Base-by-base conservation (phyloP, 2,888 invertebrate species). In the Drosophila subsilvestris region DNA sequence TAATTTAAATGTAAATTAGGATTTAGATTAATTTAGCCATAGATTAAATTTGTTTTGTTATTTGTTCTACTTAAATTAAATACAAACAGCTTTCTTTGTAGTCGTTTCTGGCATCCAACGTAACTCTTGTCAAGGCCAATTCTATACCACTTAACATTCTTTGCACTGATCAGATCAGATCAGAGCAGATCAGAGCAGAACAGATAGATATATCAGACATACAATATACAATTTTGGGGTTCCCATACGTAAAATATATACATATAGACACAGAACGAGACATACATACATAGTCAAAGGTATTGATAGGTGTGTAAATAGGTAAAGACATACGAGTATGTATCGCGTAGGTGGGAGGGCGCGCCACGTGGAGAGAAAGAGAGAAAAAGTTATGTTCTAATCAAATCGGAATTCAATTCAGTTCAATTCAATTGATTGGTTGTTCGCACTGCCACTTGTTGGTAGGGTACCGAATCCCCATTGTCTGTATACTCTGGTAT, bases 91-190 rank as follows among this genome's bases (percentile, higher is more conserved):
- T 89, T 91, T 37, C 37, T 37, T 92, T 89, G 91, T 91, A 90
- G 92, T 92, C 90, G 91, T 90, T 90, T 92, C 91, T 91, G 92
- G 92, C 90, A 92, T 91, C 92, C 91, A 92, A 90, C 91, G 91
- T 89, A 91, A 90, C 87, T 92, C 90, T 91, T 90, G 90, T 90
- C 91, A 92, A 91, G 92, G 92, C 92, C 91, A 91, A 90, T 90
- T 90, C 63, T 89, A 91, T 89, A 90, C 92, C 91, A 89, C 91
- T 90, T 79, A 91, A 90, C 90, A 90, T 91, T 89, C 86, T 90
- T 91, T 91, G 92, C 86, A 92, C 92, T 92, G 78, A 50, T 61
- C 61, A n/a, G 49, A 47, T 7, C 17, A 20, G 14, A 54, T 48
- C 22, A 50, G 45, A 25, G 45, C n/a, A 48, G 18, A 62, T 43